Conservation (phyloP, 2,888 invertebrate genomes). For the Leptinotarsa haldemani region DNA sequence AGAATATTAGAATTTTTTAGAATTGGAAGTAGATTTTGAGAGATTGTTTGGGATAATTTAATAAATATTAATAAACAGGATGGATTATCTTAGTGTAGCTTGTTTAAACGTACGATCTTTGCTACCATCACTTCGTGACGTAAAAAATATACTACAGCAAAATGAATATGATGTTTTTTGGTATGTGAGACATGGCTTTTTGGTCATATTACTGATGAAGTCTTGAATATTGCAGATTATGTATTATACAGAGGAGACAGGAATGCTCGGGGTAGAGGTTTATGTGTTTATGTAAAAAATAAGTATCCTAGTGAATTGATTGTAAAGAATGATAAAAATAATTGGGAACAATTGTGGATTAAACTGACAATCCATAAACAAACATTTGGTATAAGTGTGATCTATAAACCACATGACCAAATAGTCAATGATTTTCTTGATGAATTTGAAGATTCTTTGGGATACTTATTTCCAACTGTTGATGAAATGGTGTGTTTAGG, state of each 20-base stretch:
- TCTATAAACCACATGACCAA: constrained; percentile 13
- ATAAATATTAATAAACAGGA: constrained; percentile 3
- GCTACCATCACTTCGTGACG: constrained; percentile 16
- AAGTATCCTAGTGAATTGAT: not conserved
- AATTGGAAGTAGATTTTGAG: not conserved
- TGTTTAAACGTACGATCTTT: constrained; percentile 20
- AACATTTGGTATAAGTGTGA: constrained; percentile 7
- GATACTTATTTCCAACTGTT: too few species aligned
- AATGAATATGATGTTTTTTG: not conserved
- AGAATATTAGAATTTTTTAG: too few species aligned
- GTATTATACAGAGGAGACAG: constrained; percentile 11
- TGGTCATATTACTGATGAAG: constrained; percentile 11
- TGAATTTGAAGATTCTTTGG: constrained; percentile 27
- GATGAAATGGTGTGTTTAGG: too few species aligned
- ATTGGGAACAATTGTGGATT: constrained; percentile 10
- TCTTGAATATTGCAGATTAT: constrained; percentile 7
- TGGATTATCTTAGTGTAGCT: constrained; percentile 5
- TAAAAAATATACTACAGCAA: constrained; percentile 3
- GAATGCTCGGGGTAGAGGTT: too few species aligned
- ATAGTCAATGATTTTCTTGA: constrained; percentile 6
- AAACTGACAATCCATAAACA: constrained; percentile 16
- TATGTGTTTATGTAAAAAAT: constrained; percentile 13
- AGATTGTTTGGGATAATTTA: not conserved
- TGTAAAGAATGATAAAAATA: not conserved
- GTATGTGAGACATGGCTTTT: constrained; percentile 6